Evolutionary conservation across 2,113 vertebrate species (phyloP).

Genomic region (Daphoenositta chrysoptera): DNA sequence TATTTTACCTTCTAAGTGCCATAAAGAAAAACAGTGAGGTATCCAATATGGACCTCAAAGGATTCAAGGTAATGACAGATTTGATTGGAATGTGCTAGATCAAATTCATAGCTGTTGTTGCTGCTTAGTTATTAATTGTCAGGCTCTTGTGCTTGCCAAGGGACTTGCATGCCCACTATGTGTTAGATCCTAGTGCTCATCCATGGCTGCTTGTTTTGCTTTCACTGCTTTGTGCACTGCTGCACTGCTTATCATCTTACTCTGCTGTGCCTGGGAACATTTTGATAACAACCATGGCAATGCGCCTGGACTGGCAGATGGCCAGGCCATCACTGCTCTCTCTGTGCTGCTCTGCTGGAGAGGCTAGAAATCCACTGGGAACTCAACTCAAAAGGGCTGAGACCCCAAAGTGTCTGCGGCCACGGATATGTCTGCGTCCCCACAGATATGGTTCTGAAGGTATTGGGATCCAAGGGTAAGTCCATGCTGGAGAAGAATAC

Average conservation of each 20-base stretch:
- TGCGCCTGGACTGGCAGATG: background rate
- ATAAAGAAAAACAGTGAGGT: background rate
- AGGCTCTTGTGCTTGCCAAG: background rate
- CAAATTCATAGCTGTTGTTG: background rate
- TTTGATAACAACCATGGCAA: background rate
- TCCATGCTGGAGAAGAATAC: background rate
- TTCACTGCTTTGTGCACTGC: background rate
- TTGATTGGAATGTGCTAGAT: background rate
- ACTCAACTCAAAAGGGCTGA: background rate
- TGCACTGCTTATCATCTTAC: background rate
- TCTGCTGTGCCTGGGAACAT: background rate
- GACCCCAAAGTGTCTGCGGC: background rate
- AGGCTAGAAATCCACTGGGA: background rate
- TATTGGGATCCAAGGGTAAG: background rate
- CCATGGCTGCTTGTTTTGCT: background rate
- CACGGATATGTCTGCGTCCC: background rate
- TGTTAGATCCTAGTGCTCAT: background rate
- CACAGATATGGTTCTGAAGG: background rate
- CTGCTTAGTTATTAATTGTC: background rate
- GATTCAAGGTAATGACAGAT: background rate
- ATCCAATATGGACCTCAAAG: background rate
- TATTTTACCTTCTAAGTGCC: background rate
- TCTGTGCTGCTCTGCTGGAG: background rate
- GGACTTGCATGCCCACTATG: background rate
- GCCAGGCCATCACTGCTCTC: background rate